Evolutionary conservation across 2,797 vertebrate species (phyloP).

Genomic region (Sparus aurata): DNA sequence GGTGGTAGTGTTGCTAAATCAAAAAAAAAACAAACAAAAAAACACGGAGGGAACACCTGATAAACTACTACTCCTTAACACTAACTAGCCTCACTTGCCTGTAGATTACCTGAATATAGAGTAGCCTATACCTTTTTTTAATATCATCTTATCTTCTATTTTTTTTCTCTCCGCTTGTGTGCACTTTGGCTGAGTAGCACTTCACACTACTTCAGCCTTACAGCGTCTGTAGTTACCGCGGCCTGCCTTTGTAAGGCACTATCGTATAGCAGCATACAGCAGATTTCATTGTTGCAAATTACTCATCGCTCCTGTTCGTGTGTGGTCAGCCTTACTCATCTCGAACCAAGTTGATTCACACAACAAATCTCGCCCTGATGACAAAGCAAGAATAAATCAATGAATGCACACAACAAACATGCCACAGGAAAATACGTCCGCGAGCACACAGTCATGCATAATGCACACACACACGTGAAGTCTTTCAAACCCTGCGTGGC

Average conservation of each 20-base stretch:
- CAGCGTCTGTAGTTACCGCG: not conserved
- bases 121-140: not conserved
- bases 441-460: constrained; percentile 10
- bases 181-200: not conserved
- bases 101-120: not conserved
- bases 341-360: not conserved
- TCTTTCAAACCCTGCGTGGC: constrained; percentile 31
- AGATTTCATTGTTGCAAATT: not conserved
- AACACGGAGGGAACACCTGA: no score
- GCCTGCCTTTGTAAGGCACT: not conserved
- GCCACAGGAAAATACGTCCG: constrained; percentile 3
- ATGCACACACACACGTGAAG: not conserved
- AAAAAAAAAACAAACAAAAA: no score
- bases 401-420: not conserved
- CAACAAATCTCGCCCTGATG: not conserved
- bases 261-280: not conserved
- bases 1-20: not conserved
- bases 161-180: not conserved
- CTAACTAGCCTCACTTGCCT: not conserved
- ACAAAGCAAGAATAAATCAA: constrained; percentile 18
- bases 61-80: not conserved
- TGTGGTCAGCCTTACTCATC: not conserved
- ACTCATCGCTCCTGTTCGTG: not conserved
- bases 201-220: not conserved
- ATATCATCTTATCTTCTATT: not conserved